Conservation (phyloP, 2,888 invertebrate species). For the Meteorus colon region DNA sequence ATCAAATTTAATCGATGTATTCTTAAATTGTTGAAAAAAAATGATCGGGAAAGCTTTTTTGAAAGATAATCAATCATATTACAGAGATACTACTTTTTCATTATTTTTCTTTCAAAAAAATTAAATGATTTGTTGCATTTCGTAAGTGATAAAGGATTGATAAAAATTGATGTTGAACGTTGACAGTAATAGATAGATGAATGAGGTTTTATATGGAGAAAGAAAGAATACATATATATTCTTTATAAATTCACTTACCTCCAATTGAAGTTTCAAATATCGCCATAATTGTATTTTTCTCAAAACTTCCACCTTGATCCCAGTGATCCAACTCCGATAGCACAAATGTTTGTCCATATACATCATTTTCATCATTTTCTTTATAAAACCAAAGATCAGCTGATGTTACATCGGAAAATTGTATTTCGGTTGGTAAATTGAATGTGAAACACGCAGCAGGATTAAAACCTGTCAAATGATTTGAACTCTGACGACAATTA, state of each 20-base stretch:
- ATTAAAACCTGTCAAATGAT: constrained; percentile 71
- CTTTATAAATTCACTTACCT: constrained; percentile 70
- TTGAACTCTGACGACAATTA: constrained; percentile 66
- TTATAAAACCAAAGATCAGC: constrained; percentile 90
- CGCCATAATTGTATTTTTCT: constrained; percentile 86
- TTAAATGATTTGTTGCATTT: too few relatives aligned
- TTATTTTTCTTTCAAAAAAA: too few relatives aligned
- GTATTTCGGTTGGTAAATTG: constrained; percentile 84
- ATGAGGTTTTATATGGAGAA: not conserved
- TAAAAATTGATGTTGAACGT: too few relatives aligned
- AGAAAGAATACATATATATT: not conserved
- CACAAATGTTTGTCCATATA: constrained; percentile 84
- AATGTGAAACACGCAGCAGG: constrained; percentile 86
- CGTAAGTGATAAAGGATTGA: too few relatives aligned
- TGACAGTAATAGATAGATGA: too few relatives aligned
- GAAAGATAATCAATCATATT: too few relatives aligned
- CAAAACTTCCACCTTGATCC: constrained; percentile 80
- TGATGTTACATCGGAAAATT: constrained; percentile 83
- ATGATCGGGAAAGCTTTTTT: too few relatives aligned
- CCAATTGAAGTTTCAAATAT: constrained; percentile 84
- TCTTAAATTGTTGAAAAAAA: too few relatives aligned
- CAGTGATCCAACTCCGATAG: constrained; percentile 87
- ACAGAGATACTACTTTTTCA: too few relatives aligned
- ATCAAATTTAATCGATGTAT: too few relatives aligned
- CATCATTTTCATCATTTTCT: constrained; percentile 78